Evolutionary conservation across 2,888 invertebrate genomes (phyloP).

Genomic region (Morpho deidamia): DNA sequence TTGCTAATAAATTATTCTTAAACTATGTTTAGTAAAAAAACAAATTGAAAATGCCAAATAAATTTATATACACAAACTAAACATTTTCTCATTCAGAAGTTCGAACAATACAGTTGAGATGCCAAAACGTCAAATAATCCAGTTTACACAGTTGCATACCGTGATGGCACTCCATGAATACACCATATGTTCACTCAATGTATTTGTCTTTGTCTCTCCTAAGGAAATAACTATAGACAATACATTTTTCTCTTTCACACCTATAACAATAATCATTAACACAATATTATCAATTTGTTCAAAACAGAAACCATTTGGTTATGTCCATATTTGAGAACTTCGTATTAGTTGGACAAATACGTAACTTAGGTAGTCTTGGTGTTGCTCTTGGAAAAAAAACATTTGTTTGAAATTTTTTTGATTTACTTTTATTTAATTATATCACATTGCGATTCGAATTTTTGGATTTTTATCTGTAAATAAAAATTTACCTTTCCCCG

Average conservation of each 20-base stretch:
- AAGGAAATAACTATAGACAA: slow-evolving; percentile 26
- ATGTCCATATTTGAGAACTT: neutral
- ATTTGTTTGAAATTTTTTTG: too few relatives aligned
- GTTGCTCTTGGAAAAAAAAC: too few relatives aligned
- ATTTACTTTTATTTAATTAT: too few relatives aligned
- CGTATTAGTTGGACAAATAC: neutral
- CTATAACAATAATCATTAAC: neutral
- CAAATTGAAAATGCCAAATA: too few relatives aligned
- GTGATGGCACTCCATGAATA: slow-evolving; percentile 38
- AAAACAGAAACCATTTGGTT: neutral
- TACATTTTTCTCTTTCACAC: neutral
- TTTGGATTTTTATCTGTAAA: too few relatives aligned
- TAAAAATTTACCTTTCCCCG: too few relatives aligned
- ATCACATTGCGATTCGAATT: too few relatives aligned
- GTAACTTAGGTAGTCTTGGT: too few relatives aligned
- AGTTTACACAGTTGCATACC: slow-evolving; percentile 51
- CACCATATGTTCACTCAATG: slow-evolving; percentile 41
- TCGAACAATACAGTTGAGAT: slow-evolving; percentile 2
- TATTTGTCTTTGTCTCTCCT: slow-evolving; percentile 32
- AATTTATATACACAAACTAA: too few relatives aligned
- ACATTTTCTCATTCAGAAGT: too few relatives aligned
- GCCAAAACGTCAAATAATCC: slow-evolving; percentile 18
- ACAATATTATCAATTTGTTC: neutral
- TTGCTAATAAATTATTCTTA: too few relatives aligned
- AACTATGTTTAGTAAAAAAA: too few relatives aligned